Evolutionary conservation across 2,888 invertebrate genomes (phyloP), one percentile per base, ranked within the genome.

Genomic region (Lasioglossum lativentre): DNA sequence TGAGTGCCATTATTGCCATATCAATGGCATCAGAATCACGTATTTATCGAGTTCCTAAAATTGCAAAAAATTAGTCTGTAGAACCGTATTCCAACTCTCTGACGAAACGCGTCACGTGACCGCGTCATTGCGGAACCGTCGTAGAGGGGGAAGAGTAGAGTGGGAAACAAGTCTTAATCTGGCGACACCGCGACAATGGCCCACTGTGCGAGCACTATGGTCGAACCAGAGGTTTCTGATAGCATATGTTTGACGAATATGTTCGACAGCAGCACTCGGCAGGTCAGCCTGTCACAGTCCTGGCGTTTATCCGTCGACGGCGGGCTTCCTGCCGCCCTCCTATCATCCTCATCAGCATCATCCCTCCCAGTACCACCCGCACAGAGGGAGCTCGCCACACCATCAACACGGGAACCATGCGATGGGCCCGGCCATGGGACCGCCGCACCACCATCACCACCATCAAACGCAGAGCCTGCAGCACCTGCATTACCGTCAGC

Each of bases 211-310:
- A 66, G 66, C 10, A 34, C 34, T 34, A 14, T 8, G 8, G 4
- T 34, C 66, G 34, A 16, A 14, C 6, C 8, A 68, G 4, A 34
- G 14, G 70, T 14, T 80, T 71, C 63, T 82, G 3, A 86, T 68
- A 19, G 23, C 40, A 68, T 27, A 16, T 75, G 23, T 77, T 59
- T 47, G 10, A 59, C 23, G 42, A 86, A 66, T 89, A 52, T 52
- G 74, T 82, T 70, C 59, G 78, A 82, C 68, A 86, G 85, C 85
- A 94, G 94, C 94, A 76, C 91, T 94, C 30, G 94, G 94, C 86
- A 93, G 94, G 90, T 92, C 94, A 84, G 94, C 94, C 85, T 95
- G 95, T 83, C 95, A 95, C 93, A 95, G 95, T 91, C 95, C 95
- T 23, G 94, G 95, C 70, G 93, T 95, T 74, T 95, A 95, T 87